Evolutionary conservation across 2,113 vertebrate genomes (phyloP).

Genomic region (Chaetodon auriga): DNA sequence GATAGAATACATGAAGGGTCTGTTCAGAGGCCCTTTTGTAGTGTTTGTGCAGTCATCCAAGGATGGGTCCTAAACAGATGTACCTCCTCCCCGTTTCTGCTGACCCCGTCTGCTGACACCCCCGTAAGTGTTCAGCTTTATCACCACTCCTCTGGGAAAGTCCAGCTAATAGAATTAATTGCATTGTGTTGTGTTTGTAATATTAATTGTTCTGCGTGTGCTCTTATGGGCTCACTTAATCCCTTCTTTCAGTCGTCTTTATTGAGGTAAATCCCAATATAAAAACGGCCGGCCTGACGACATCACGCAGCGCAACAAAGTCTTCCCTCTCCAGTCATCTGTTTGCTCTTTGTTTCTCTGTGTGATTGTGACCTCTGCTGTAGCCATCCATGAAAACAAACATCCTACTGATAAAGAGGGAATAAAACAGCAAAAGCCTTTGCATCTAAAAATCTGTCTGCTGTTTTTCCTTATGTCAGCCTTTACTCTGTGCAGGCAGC

Average conservation of each 20-base stretch:
- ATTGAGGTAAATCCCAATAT: slow-evolving; percentile 58
- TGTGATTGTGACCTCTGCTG: slow-evolving; percentile 52
- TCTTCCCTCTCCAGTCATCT: slow-evolving; percentile 32
- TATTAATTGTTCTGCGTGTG: slow-evolving; percentile 60
- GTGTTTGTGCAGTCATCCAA: slow-evolving; percentile 43
- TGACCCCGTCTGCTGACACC: slow-evolving; percentile 67
- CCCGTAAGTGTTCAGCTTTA: slow-evolving; percentile 65
- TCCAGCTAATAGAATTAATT: slow-evolving; percentile 76
- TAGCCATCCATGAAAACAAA: slow-evolving; percentile 50
- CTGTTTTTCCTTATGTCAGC: slow-evolving; percentile 39
- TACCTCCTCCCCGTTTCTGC: slow-evolving; percentile 53
- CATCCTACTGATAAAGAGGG: slow-evolving; percentile 48
- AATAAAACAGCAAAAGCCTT: slow-evolving; percentile 42
- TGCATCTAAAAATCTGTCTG: slow-evolving; percentile 45
- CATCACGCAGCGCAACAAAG: slow-evolving; percentile 12
- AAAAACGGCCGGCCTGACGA: slow-evolving; percentile 48
- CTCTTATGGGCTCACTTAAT: slow-evolving; percentile 48
- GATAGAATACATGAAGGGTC: slow-evolving; percentile 4
- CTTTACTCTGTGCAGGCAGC: slow-evolving; percentile 15
- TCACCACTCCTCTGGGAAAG: slow-evolving; percentile 66
- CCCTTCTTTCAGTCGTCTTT: slow-evolving; percentile 51
- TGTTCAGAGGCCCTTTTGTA: slow-evolving; percentile 19
- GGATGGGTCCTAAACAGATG: slow-evolving; percentile 41
- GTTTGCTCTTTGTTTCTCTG: slow-evolving; percentile 40
- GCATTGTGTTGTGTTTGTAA: slow-evolving; percentile 69